These are phyloP conservation scores for Episyrphus balteatus DNA, from an alignment of 1,140 invertebrate species.

Conservation along the genomic window DNA sequence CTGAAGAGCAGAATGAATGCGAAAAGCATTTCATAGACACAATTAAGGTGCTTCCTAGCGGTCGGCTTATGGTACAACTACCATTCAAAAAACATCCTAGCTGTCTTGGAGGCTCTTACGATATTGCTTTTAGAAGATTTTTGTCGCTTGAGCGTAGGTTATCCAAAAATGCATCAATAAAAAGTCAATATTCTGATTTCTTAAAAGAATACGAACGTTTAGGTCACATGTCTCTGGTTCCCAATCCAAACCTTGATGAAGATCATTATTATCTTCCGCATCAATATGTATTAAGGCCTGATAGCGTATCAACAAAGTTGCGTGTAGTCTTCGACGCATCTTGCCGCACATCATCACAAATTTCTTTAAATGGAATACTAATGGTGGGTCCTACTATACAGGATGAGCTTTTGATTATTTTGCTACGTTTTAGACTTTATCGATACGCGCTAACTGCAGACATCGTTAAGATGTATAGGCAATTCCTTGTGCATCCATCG, in stretches of 20 bases:
- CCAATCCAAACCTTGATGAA: not conserved
- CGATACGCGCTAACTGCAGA: slow-evolving; percentile 27
- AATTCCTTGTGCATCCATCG: slow-evolving; percentile 24
- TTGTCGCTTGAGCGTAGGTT: too few species aligned
- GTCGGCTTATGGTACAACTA: slow-evolving; percentile 14
- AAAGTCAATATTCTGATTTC: slow-evolving; percentile 20
- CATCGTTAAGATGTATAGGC: slow-evolving; percentile 37
- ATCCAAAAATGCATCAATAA: too few species aligned
- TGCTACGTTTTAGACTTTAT: slow-evolving; percentile 32
- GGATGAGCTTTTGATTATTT: slow-evolving; percentile 32
- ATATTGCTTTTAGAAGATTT: slow-evolving; percentile 12
- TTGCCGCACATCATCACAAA: slow-evolving; percentile 7
- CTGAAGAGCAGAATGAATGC: slow-evolving; percentile 10
- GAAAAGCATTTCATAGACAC: slow-evolving; percentile 16
- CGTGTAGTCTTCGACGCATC: slow-evolving; percentile 23
- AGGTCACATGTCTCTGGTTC: slow-evolving; percentile 14
- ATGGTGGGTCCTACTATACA: slow-evolving; percentile 32
- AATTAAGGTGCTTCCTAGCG: slow-evolving; percentile 6
- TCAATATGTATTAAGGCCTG: slow-evolving; percentile 17
- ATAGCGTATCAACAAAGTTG: slow-evolving; percentile 15
- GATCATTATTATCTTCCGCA: slow-evolving; percentile 20
- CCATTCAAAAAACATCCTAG: slow-evolving; percentile 13
- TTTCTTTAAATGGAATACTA: slow-evolving; percentile 31
- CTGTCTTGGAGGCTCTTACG: slow-evolving; percentile 1
- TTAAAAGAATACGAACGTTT: slow-evolving; percentile 20